These are phyloP conservation scores for Paedocypris sp. DNA, from an alignment of 2,113 vertebrate species.

Conservation along the genomic window DNA sequence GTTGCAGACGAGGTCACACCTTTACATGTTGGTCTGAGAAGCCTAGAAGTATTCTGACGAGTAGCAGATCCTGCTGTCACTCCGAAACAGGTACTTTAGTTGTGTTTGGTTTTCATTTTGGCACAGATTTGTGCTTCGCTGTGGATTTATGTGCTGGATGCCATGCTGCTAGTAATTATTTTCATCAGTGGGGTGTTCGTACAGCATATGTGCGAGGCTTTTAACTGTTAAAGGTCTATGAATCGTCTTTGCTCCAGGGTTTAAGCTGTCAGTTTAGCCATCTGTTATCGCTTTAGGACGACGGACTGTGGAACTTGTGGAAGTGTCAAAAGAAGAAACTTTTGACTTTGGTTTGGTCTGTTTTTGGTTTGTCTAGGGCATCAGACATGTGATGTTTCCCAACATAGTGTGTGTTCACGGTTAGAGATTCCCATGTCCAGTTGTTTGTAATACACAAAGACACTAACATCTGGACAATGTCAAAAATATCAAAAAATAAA, in stretches of 20 bases:
- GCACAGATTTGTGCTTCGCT: not conserved
- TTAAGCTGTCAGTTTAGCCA: slow-evolving; percentile 3
- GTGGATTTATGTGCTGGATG: not conserved
- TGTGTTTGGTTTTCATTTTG: slow-evolving; percentile 3
- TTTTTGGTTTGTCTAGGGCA: too few relatives aligned
- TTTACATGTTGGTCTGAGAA: slow-evolving; percentile 64
- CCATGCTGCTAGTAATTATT: slow-evolving; percentile 14
- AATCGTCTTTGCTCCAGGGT: slow-evolving; percentile 18
- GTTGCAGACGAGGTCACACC: slow-evolving; percentile 59
- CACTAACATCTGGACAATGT: too few relatives aligned
- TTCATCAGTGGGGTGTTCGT: not conserved
- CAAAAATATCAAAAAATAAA: too few relatives aligned
- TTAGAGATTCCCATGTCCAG: too few relatives aligned
- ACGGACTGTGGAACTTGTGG: too few relatives aligned
- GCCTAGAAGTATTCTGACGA: slow-evolving; percentile 60
- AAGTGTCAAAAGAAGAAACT: too few relatives aligned
- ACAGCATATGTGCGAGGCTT: slow-evolving; percentile 6
- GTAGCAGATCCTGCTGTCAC: slow-evolving; percentile 59
- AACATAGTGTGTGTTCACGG: too few relatives aligned
- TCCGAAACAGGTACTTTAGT: slow-evolving; percentile 71
- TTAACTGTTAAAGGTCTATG: slow-evolving; percentile 19
- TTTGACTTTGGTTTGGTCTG: too few relatives aligned
- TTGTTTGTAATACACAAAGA: too few relatives aligned
- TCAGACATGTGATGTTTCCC: too few relatives aligned
- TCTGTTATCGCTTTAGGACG: slow-evolving; percentile 6